phyloP scores from a whole-genome alignment of 37 sponge, comb jelly and placozoan species.

The Corticium candelabrum region DNA sequence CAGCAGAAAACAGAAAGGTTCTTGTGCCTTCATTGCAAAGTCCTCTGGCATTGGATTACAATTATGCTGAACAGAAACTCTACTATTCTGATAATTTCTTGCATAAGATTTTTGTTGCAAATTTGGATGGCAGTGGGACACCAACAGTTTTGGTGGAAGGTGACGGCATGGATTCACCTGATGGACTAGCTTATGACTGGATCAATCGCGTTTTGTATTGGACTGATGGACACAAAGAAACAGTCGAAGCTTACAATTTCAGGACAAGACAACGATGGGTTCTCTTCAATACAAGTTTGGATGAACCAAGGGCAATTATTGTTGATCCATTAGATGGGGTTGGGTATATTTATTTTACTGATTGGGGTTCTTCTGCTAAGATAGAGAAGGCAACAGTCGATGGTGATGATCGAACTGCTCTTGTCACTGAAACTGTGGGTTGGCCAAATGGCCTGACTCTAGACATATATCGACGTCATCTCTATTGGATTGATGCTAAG shows the following conservation, averaged over 20 bases:
- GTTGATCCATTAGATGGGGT: background rate
- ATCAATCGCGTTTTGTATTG: conserved; percentile 28
- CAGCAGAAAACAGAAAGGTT: background rate
- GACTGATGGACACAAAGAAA: conserved; percentile 14
- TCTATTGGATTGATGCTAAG: conserved; percentile 19
- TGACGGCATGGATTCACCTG: background rate
- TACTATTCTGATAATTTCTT: background rate
- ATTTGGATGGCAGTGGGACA: background rate
- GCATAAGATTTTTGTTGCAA: background rate
- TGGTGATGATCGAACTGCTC: background rate
- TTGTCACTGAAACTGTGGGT: conserved; percentile 3
- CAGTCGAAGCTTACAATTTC: conserved; percentile 13
- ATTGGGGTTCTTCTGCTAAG: conserved; percentile 5
- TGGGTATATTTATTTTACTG: conserved; percentile 13
- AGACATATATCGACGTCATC: background rate
- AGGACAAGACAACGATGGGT: background rate
- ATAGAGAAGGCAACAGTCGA: background rate
- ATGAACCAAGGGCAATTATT: background rate
- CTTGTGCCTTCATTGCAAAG: background rate
- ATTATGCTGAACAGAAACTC: background rate
- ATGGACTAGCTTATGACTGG: background rate
- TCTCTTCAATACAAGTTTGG: background rate
- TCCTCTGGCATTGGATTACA: background rate
- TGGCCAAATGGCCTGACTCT: conserved; percentile 22
- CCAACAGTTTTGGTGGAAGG: too few relatives aligned